phyloP scores from a whole-genome alignment of 2,888 invertebrate species.

The Venustoraphidia nigricollis region DNA sequence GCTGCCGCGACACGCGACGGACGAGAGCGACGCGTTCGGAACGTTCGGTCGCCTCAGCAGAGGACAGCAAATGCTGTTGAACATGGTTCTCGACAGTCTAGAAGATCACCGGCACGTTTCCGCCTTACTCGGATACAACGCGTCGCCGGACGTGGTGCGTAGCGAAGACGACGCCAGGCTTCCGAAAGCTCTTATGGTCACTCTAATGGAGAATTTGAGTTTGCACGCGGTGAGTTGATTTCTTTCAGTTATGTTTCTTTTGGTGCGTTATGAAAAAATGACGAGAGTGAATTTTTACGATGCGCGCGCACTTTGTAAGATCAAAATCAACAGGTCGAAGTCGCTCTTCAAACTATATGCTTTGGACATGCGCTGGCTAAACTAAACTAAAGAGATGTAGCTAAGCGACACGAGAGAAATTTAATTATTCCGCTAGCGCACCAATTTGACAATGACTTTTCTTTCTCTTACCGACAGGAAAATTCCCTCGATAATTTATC shows the following conservation, averaged over 20 bases:
- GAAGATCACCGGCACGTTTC: constrained; percentile 43
- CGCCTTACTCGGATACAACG: constrained; percentile 33
- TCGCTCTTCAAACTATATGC: no score
- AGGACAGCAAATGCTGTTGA: constrained; percentile 43
- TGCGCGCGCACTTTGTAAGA: no score
- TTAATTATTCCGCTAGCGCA: constrained; percentile 1
- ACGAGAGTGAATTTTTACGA: no score
- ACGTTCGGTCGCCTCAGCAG: constrained; percentile 33
- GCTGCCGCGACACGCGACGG: constrained; percentile 25
- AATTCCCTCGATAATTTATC: constrained; percentile 21
- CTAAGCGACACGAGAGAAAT: neutral
- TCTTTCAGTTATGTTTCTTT: constrained; percentile 2
- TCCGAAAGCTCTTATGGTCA: constrained; percentile 35
- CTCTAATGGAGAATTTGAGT: constrained; percentile 35
- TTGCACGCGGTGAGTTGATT: constrained; percentile 31
- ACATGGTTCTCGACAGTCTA: constrained; percentile 40
- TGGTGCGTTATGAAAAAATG: neutral
- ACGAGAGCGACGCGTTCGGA: no score
- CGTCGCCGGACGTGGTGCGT: constrained; percentile 10
- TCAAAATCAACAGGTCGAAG: no score
- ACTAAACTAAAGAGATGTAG: no score
- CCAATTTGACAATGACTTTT: no score
- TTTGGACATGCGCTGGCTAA: no score
- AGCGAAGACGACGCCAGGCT: constrained; percentile 18
- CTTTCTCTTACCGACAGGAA: constrained; percentile 17